Percentiles rank a stretch among this genome's conserved stretches.
phyloP scores from a whole-genome alignment of 2,797 vertebrate genomes.

The Liparis tanakae region DNA sequence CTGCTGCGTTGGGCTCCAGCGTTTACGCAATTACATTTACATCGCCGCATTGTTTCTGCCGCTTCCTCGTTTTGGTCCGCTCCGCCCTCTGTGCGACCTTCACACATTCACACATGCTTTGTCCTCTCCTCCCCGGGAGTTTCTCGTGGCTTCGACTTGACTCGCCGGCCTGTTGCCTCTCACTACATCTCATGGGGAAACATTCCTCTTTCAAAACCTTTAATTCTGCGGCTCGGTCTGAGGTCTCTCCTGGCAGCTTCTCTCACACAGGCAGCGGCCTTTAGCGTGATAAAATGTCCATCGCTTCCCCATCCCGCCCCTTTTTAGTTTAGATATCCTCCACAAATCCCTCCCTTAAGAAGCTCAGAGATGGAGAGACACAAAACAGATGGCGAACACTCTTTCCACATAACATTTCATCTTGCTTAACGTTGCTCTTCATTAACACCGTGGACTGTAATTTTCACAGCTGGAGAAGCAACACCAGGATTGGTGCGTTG shows the following conservation, averaged over 20 bases:
- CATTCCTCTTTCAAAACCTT: too few species aligned
- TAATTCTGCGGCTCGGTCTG: neutral
- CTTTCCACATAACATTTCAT: neutral
- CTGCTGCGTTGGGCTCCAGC: too few species aligned
- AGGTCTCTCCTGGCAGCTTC: neutral
- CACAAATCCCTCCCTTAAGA: neutral
- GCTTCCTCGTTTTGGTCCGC: neutral
- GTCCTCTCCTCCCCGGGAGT: too few species aligned
- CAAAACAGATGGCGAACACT: conserved; percentile 7
- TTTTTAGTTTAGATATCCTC: neutral
- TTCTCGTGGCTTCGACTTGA: too few species aligned
- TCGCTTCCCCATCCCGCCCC: neutral
- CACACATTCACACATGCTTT: neutral
- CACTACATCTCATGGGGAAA: too few species aligned
- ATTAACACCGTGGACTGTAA: too few species aligned
- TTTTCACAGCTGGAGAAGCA: too few species aligned
- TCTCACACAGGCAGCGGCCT: too few species aligned
- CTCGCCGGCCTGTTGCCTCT: too few species aligned
- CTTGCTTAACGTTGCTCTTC: neutral
- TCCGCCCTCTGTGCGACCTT: neutral
- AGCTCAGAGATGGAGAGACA: neutral
- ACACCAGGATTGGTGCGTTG: too few species aligned
- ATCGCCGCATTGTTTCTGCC: neutral
- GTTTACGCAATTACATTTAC: too few species aligned
- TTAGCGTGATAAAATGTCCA: neutral